Conservation (phyloP, 2,888 invertebrate genomes). For the Cistogaster globosa region DNA sequence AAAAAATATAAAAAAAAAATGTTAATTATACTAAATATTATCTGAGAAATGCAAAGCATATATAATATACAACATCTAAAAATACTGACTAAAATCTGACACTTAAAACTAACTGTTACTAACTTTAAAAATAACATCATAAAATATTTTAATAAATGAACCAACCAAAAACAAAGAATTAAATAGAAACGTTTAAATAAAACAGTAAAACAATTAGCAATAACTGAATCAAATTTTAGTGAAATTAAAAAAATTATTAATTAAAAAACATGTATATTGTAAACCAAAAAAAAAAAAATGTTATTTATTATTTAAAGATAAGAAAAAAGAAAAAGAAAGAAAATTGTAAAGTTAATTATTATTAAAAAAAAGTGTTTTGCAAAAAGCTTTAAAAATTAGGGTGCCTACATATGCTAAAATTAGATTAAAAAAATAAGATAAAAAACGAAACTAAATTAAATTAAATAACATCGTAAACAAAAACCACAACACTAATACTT, state of each 20-base stretch:
- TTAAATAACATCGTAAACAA: conserved; percentile 18
- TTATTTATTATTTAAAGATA: conserved; percentile 72
- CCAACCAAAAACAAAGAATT: conserved; percentile 41
- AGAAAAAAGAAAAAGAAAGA: too few species aligned
- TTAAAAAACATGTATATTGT: conserved; percentile 60
- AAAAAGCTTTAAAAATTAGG: conserved; percentile 83
- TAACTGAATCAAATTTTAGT: conserved; percentile 40
- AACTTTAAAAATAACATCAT: conserved; percentile 48
- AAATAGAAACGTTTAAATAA: conserved; percentile 36
- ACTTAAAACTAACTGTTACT: conserved; percentile 37
- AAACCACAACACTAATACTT: background rate
- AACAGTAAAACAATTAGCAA: conserved; percentile 26
- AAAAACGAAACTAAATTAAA: background rate
- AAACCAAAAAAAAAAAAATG: conserved; percentile 50
- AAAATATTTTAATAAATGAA: conserved; percentile 64
- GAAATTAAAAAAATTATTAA: conserved; percentile 49
- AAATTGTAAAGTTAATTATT: conserved; percentile 77
- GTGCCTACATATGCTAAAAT: conserved; percentile 83
- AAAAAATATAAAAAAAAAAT: conserved; percentile 50
- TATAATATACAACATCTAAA: conserved; percentile 30
- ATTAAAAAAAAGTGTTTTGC: conserved; percentile 82
- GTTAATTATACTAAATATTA: conserved; percentile 39
- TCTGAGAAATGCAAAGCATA: conserved; percentile 30
- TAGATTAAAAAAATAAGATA: conserved; percentile 78
- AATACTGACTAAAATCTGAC: conserved; percentile 23